Conservation (phyloP, 1,140 invertebrate species). For the Tenebrio molitor region DNA sequence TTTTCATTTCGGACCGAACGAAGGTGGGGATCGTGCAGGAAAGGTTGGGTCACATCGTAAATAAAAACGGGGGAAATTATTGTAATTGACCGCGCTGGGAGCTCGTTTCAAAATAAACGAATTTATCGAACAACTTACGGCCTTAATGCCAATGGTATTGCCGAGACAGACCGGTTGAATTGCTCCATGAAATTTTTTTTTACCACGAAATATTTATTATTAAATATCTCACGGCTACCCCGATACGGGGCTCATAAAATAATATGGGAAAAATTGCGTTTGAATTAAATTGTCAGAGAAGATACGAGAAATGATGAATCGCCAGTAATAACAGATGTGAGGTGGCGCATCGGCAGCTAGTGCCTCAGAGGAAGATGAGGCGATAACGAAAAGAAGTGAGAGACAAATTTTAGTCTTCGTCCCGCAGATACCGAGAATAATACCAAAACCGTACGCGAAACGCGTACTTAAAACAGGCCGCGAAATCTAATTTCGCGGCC, state of each 20-base stretch:
- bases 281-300: conserved; percentile 18
- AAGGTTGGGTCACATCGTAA: conserved; percentile 42
- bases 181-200: neutral
- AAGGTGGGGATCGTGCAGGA: conserved; percentile 5
- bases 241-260: conserved; percentile 5
- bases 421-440: too few species aligned
- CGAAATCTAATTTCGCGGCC: too few species aligned
- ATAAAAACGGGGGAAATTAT: conserved; percentile 42
- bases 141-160: conserved; percentile 18
- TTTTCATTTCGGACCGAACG: conserved; percentile 29
- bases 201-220: too few species aligned
- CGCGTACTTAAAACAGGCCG: too few species aligned
- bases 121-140: conserved; percentile 37
- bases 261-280: conserved; percentile 18
- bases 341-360: too few species aligned
- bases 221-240: conserved; percentile 37
- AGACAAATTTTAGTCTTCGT: too few species aligned
- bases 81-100: conserved; percentile 42
- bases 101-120: conserved; percentile 40
- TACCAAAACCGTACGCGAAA: too few species aligned
- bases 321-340: conserved; percentile 1
- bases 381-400: too few species aligned
- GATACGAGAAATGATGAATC: neutral
- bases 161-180: conserved; percentile 7
- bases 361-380: too few species aligned